A percentile compares a stretch with the other conserved stretches of the same genome.
phyloP scores from a whole-genome alignment of 2,888 invertebrate species.

The Melangyna quadrimaculata region DNA sequence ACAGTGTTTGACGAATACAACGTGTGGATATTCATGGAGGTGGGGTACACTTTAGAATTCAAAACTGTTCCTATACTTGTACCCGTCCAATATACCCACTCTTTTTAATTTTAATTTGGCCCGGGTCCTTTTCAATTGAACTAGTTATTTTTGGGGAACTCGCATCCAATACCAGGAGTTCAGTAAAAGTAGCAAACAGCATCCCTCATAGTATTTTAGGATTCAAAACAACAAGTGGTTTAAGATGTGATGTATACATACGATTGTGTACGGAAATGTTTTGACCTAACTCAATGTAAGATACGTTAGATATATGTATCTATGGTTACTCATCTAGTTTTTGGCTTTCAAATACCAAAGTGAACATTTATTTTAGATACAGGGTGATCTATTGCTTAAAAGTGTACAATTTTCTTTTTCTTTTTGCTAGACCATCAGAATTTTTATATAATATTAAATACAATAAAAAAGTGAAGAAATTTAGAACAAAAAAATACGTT shows the following conservation, averaged over 20 bases:
- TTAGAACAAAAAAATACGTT: no score
- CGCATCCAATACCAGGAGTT: not conserved
- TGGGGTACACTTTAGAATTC: not conserved
- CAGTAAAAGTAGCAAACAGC: not conserved
- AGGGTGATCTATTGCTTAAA: not conserved
- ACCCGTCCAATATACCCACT: not conserved
- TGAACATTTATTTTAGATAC: not conserved
- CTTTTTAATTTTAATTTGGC: not conserved
- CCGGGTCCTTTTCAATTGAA: not conserved
- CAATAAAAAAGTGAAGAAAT: no score
- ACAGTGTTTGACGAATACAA: not conserved
- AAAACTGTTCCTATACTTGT: not conserved
- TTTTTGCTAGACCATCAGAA: no score
- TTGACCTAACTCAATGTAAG: not conserved
- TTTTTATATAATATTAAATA: no score
- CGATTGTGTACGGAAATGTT: not conserved
- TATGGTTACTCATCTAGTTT: not conserved
- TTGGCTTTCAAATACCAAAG: not conserved
- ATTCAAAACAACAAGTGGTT: not conserved
- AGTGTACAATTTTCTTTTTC: no score
- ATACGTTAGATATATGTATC: not conserved
- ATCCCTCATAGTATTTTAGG: not conserved
- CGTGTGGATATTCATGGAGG: not conserved
- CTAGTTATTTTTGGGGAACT: slow-evolving; percentile 3
- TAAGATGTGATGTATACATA: not conserved